phyloP scores from a whole-genome alignment of 2,888 invertebrate genomes.

The Polylopha cassiicola region DNA sequence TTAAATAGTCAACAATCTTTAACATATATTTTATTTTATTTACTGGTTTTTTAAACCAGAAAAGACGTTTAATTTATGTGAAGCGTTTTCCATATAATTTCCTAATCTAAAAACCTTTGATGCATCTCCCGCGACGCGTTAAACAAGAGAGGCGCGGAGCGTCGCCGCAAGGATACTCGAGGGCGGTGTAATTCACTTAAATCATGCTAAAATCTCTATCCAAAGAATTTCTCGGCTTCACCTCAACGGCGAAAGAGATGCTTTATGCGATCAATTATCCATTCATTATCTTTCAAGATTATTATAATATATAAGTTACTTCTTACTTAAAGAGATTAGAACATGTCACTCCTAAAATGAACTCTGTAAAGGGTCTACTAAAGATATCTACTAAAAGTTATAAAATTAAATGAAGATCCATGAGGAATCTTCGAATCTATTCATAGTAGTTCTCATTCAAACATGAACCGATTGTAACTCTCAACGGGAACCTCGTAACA shows the following conservation, averaged over 20 bases:
- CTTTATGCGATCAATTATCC: conserved; percentile 26
- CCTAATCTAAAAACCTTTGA: conserved; percentile 52
- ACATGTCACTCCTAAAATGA: no score
- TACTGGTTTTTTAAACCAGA: no score
- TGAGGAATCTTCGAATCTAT: no score
- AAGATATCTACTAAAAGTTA: conserved; percentile 8
- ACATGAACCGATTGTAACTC: no score
- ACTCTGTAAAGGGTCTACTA: no score
- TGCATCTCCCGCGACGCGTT: conserved; percentile 61
- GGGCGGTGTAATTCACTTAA: conserved; percentile 69
- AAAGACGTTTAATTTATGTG: no score
- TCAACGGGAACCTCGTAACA: no score
- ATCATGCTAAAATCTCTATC: conserved; percentile 57
- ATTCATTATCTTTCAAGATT: neutral
- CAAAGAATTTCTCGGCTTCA: conserved; percentile 43
- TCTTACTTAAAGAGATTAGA: conserved; percentile 10
- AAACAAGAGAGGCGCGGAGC: conserved; percentile 53
- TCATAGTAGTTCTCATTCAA: no score
- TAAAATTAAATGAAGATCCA: conserved; percentile 13
- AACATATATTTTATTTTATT: no score
- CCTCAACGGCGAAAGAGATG: conserved; percentile 31
- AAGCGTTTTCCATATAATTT: conserved; percentile 42
- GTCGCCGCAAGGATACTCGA: conserved; percentile 30
- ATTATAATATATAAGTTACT: neutral
- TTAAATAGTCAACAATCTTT: no score